Evolutionary conservation across 2,888 invertebrate species (phyloP), one percentile per base, ranked within the genome.

Genomic region (Caenorhabditis parvicauda): DNA sequence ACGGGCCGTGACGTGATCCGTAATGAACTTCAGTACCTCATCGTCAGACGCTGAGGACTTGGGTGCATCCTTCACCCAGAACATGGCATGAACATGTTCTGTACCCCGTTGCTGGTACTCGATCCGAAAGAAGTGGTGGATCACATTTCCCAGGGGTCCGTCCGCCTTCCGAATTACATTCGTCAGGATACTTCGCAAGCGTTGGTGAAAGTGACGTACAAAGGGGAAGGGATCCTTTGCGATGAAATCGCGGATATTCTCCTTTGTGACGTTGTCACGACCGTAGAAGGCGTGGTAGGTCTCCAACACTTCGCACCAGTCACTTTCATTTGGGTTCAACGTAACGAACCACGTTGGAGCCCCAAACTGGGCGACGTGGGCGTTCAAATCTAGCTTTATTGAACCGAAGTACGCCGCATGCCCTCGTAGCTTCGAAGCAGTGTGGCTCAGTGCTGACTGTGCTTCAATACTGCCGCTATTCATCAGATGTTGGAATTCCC

Each of bases 331-430:
- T 2, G 59, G 59, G 12, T 54, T 54, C 21, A 59, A 22, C 2
- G 59, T 59, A 14, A 41, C 6, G 32, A 54, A 59, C 45, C 47
- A 53, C 0, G 54, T 54, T 2, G 59, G 50, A 1, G 54, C 2
- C 12, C 59, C 59, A 24, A 49, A 45, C 4, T 28, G 22, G 2
- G 29, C 47, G 25, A 43, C 19, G 21, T 43, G 44, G 5, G 49
- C 22, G 2, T 44, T 17, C 1, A 58, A 19, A 2, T 17, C 6
- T 9, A 28, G 38, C n/a, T 43, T 39, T n/a, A n/a, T n/a, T n/a
- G n/a, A n/a, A n/a, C n/a, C n/a, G n/a, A n/a, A n/a, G n/a, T n/a
- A n/a, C n/a, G n/a, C n/a, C n/a, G n/a, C n/a, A n/a, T n/a, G n/a
- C n/a, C n/a, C n/a, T n/a, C n/a, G n/a, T n/a, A n/a, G n/a, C n/a